These are phyloP conservation scores for Alcedo atthis DNA, from an alignment of 2,797 vertebrate genomes.

Conservation along the genomic window DNA sequence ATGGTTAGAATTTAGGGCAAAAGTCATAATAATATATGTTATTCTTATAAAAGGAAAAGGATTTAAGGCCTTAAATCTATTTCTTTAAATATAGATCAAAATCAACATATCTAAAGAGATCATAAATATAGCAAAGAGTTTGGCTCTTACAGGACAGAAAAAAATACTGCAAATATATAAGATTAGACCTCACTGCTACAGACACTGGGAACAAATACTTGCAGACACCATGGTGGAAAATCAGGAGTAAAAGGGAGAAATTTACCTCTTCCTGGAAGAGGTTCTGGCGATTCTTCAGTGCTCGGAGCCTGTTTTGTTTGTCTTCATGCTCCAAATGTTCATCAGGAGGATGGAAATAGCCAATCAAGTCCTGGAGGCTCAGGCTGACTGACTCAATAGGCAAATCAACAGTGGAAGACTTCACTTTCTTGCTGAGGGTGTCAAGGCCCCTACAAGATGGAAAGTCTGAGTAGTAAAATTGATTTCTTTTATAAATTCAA, in stretches of 20 bases:
- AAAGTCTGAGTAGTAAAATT: background rate
- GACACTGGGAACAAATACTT: background rate
- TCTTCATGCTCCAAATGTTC: slow-evolving; percentile 95
- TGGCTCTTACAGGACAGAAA: background rate
- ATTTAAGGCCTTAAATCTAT: background rate
- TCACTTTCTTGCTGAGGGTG: slow-evolving; percentile 87
- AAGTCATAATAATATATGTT: background rate
- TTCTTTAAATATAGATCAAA: background rate
- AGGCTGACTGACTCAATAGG: slow-evolving; percentile 93
- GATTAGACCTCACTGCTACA: background rate
- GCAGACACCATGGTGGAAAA: background rate
- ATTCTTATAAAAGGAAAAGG: background rate
- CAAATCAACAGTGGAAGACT: slow-evolving; percentile 82
- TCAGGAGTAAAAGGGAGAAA: background rate
- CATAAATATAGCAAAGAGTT: background rate
- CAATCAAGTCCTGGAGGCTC: slow-evolving; percentile 92
- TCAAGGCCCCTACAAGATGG: slow-evolving; percentile 86
- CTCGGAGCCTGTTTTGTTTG: slow-evolving; percentile 92
- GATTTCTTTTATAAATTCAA: background rate
- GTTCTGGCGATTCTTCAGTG: slow-evolving; percentile 96
- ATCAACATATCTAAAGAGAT: background rate
- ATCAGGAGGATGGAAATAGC: slow-evolving; percentile 93
- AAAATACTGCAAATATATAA: background rate
- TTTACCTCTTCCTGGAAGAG: slow-evolving; percentile 96
- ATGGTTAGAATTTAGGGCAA: background rate